Percentiles rank a stretch among this genome's conserved stretches.
phyloP scores from a whole-genome alignment of 2,888 invertebrate species.

The Peribatodes rhomboidaria region DNA sequence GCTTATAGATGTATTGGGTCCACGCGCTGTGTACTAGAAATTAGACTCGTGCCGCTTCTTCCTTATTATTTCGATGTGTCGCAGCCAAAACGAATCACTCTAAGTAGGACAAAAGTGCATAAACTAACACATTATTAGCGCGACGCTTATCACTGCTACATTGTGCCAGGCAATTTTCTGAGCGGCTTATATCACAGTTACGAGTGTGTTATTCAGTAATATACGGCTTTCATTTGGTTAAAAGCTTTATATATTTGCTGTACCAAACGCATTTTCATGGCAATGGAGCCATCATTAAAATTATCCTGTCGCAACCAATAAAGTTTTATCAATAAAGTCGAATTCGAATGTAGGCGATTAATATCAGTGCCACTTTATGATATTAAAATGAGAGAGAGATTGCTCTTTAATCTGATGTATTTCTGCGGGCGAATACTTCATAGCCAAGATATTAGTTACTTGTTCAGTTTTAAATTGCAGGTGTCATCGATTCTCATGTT shows the following conservation, averaged over 20 bases:
- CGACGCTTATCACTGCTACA: constrained; percentile 66
- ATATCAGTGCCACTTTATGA: constrained; percentile 43
- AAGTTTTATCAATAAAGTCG: constrained; percentile 65
- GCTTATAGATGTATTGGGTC: too few species aligned
- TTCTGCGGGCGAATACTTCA: not conserved
- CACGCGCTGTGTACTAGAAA: too few species aligned
- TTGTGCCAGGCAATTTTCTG: constrained; percentile 78
- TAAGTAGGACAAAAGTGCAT: constrained; percentile 57
- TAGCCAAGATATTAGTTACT: not conserved
- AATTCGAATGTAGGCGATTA: constrained; percentile 60
- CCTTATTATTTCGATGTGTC: too few species aligned
- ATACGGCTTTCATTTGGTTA: constrained; percentile 83
- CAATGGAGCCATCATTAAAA: constrained; percentile 74
- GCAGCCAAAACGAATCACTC: constrained; percentile 47
- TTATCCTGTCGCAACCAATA: constrained; percentile 68
- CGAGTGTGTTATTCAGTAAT: constrained; percentile 80
- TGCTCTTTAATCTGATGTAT: constrained; percentile 23
- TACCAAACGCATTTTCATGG: constrained; percentile 71
- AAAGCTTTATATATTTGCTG: constrained; percentile 81
- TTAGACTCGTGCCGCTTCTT: too few species aligned
- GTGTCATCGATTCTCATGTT: not conserved
- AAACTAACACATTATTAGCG: constrained; percentile 60
- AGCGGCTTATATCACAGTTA: constrained; percentile 77
- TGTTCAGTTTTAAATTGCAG: not conserved
- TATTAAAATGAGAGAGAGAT: constrained; percentile 37